Evolutionary conservation across 2,113 vertebrate genomes (phyloP).

Genomic region (Pelecanus crispus): DNA sequence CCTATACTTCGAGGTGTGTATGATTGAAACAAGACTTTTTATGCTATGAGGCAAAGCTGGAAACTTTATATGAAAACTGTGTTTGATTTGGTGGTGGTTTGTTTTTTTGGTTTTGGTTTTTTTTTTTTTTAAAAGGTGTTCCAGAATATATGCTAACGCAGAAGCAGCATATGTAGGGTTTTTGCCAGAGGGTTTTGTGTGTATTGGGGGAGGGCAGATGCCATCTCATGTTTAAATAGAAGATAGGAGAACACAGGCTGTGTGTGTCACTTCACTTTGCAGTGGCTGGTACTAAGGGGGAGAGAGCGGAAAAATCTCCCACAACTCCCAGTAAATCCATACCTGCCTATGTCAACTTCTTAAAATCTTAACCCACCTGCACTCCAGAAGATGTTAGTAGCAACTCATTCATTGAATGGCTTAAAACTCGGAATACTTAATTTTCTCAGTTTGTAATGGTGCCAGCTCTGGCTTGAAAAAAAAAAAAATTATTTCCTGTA

Average conservation of each 20-base stretch:
- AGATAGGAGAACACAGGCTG: background rate
- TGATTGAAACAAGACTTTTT: constrained; percentile 13
- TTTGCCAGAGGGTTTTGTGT: background rate
- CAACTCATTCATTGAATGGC: background rate
- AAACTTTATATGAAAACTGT: background rate
- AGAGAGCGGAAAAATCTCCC: background rate
- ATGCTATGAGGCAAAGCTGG: background rate
- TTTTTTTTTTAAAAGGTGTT: background rate
- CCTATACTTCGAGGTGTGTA: background rate
- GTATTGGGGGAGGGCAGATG: background rate
- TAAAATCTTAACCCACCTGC: background rate
- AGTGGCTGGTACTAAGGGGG: background rate
- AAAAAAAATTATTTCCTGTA: background rate
- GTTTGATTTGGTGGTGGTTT: too few relatives aligned
- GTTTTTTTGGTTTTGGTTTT: background rate
- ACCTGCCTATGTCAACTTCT: background rate
- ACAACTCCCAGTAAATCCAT: background rate
- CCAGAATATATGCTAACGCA: background rate
- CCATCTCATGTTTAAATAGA: background rate
- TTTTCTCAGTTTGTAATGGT: background rate
- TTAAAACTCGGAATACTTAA: background rate
- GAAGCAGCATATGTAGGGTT: background rate
- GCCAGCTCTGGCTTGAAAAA: background rate
- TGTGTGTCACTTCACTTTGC: background rate
- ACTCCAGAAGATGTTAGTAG: background rate